phyloP scores from a whole-genome alignment of 2,797 vertebrate species.

The Sorex maritimensis region DNA sequence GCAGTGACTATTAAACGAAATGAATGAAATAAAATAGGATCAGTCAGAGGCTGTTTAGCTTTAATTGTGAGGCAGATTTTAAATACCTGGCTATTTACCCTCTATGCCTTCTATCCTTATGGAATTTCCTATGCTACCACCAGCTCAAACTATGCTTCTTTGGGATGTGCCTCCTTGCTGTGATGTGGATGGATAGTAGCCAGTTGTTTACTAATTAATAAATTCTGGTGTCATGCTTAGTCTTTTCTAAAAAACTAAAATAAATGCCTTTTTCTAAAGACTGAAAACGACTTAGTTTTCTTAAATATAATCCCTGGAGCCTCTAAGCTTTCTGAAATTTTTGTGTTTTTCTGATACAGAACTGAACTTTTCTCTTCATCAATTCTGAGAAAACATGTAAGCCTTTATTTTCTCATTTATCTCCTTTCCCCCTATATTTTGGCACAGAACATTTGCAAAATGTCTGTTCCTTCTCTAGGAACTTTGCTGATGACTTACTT shows the following conservation, averaged over 20 bases:
- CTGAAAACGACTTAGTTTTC: neutral
- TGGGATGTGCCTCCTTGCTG: neutral
- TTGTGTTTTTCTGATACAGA: constrained; percentile 63
- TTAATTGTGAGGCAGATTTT: constrained; percentile 47
- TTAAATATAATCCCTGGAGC: neutral
- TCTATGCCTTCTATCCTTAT: neutral
- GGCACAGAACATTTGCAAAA: constrained; percentile 38
- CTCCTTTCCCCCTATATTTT: constrained; percentile 37
- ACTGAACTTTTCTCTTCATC: constrained; percentile 39
- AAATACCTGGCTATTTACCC: neutral
- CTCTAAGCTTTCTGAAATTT: constrained; percentile 43
- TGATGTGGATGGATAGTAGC: neutral
- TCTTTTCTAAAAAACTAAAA: constrained; percentile 51
- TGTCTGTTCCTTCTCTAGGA: constrained; percentile 42
- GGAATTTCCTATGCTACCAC: constrained; percentile 55
- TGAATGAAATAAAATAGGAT: constrained; percentile 20
- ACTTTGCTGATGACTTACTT: constrained; percentile 22
- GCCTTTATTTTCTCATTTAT: constrained; percentile 37
- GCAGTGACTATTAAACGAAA: constrained; percentile 44
- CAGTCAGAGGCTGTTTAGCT: constrained; percentile 30
- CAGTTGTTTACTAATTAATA: neutral
- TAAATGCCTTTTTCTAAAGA: neutral
- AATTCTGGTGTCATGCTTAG: too few relatives aligned
- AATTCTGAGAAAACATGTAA: neutral
- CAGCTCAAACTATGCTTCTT: neutral